phyloP scores from a whole-genome alignment of 1,140 invertebrate species.

The Drosophila elegans region DNA sequence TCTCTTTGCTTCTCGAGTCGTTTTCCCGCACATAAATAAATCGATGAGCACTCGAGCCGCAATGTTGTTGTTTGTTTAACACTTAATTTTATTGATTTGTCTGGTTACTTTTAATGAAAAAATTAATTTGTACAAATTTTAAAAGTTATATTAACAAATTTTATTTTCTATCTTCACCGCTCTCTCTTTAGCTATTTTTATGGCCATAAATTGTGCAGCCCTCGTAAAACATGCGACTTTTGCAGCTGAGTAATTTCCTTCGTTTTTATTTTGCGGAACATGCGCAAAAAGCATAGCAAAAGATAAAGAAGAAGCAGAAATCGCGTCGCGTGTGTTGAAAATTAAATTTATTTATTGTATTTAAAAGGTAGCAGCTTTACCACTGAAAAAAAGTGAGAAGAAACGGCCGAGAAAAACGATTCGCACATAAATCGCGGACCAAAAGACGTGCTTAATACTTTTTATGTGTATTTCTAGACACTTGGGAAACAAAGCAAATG shows the following conservation, averaged over 20 bases:
- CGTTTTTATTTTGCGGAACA: conserved; percentile 70
- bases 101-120: conserved; percentile 8
- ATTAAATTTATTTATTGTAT: conserved; percentile 73
- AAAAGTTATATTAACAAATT: conserved; percentile 41
- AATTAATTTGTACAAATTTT: conserved; percentile 1
- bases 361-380: conserved; percentile 16
- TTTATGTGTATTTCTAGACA: conserved; percentile 59
- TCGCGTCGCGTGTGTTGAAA: conserved; percentile 71
- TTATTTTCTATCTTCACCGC: background rate
- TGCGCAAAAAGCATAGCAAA: conserved; percentile 64
- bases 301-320: conserved; percentile 22
- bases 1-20: conserved; percentile 49
- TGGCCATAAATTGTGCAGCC: conserved; percentile 73
- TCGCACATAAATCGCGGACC: conserved; percentile 71
- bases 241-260: conserved; percentile 69
- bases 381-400: conserved; percentile 19
- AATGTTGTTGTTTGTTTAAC: conserved; percentile 17
- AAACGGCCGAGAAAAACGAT: conserved; percentile 14
- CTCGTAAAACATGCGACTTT: conserved; percentile 71
- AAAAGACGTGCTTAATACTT: conserved; percentile 70
- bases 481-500: conserved; percentile 55
- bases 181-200: conserved; percentile 41
- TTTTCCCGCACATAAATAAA: conserved; percentile 70
- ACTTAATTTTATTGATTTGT: conserved; percentile 61
- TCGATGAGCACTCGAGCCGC: conserved; percentile 65